Percentiles rank a stretch among this genome's conserved stretches.
These are phyloP conservation scores for Sebastiscus tertius DNA, from an alignment of 2,797 vertebrate genomes.

Conservation along the genomic window DNA sequence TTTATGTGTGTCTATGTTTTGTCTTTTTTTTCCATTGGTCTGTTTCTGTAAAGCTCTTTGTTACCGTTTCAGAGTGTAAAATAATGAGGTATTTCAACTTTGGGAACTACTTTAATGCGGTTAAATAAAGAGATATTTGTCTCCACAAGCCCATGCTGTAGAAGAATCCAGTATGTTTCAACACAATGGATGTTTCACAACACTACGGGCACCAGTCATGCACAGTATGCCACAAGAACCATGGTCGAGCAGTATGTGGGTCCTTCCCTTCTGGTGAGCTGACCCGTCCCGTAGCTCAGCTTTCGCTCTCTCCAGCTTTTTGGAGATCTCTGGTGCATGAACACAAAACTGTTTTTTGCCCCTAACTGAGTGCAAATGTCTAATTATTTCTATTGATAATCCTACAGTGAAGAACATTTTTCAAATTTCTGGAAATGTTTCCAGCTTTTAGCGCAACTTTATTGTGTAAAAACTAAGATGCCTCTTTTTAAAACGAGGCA, in stretches of 20 bases:
- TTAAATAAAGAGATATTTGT: neutral
- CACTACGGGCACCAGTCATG: constrained; percentile 14
- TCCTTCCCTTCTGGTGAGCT: constrained; percentile 48
- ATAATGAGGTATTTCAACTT: neutral
- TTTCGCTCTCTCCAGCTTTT: constrained; percentile 59
- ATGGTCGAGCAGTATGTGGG: constrained; percentile 26
- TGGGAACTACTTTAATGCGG: neutral
- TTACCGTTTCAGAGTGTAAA: neutral
- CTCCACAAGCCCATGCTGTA: neutral
- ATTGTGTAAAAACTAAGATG: constrained; percentile 7
- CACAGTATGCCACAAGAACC: constrained; percentile 9
- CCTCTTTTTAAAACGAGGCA: constrained; percentile 20
- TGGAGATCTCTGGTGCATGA: neutral
- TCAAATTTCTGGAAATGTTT: constrained; percentile 48
- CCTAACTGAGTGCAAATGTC: constrained; percentile 32
- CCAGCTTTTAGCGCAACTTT: constrained; percentile 11
- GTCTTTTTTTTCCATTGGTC: neutral
- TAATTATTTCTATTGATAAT: constrained; percentile 22
- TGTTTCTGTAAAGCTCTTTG: neutral
- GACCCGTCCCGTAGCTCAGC: constrained; percentile 60
- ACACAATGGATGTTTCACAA: constrained; percentile 37
- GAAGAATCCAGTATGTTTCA: constrained; percentile 18
- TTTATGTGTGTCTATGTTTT: neutral
- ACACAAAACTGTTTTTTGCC: neutral
- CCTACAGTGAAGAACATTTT: constrained; percentile 2